Evolutionary conservation across 1,140 invertebrate genomes (phyloP).

Genomic region (Oscheius sp.): DNA sequence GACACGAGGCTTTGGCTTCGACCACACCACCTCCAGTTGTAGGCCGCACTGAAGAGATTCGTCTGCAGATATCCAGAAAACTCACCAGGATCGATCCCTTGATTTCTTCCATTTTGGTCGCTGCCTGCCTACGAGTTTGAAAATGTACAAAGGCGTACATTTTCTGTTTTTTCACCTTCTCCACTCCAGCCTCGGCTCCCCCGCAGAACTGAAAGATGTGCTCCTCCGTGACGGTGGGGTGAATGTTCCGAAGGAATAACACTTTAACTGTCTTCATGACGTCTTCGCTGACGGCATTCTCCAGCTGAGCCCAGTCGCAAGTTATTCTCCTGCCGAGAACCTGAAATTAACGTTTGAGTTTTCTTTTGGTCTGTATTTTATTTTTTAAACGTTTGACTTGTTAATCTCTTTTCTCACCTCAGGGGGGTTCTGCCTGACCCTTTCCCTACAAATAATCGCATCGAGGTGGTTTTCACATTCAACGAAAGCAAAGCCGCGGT

Average conservation of each 20-base stretch:
- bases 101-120: not conserved
- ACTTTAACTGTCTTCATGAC: not conserved
- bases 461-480: not conserved
- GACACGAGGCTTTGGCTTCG: not conserved
- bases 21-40: not conserved
- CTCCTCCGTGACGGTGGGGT: not conserved
- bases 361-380: too few species aligned
- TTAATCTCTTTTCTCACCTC: not conserved
- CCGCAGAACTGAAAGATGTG: not conserved
- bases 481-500: not conserved
- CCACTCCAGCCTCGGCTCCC: not conserved
- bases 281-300: not conserved
- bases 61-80: not conserved
- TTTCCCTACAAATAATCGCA: not conserved
- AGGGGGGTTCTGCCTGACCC: not conserved
- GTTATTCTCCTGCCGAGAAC: not conserved
- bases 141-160: constrained; percentile 1
- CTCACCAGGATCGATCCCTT: not conserved
- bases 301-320: not conserved
- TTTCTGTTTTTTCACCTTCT: not conserved
- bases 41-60: not conserved
- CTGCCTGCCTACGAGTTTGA: not conserved
- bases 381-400: not conserved
- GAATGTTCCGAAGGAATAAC: not conserved
- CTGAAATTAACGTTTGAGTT: not conserved